These are phyloP conservation scores for Noturus placidus DNA, from an alignment of 2,113 vertebrate genomes.

Conservation along the genomic window DNA sequence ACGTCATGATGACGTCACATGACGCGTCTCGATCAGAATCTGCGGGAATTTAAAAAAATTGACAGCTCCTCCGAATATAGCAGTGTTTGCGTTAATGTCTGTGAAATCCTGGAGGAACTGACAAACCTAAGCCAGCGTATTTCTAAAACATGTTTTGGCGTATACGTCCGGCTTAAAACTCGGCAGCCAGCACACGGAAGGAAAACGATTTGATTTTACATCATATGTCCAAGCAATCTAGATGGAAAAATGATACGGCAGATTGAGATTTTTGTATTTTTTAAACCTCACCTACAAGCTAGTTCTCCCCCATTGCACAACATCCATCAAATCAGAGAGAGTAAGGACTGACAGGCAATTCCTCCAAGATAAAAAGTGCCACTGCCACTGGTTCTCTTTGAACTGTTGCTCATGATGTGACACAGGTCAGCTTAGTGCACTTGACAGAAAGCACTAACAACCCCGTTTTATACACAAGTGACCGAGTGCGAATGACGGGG, in stretches of 20 bases:
- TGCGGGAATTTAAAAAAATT: too few relatives aligned
- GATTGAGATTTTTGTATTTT: background rate
- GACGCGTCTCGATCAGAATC: too few relatives aligned
- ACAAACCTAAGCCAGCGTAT: background rate
- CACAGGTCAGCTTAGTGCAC: background rate
- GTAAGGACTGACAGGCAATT: background rate
- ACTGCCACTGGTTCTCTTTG: background rate
- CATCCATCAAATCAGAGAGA: background rate
- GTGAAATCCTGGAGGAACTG: too few relatives aligned
- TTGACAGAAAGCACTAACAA: background rate
- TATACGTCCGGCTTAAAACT: background rate
- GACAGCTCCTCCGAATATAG: too few relatives aligned
- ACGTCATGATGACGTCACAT: too few relatives aligned
- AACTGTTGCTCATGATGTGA: background rate
- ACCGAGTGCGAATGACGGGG: background rate
- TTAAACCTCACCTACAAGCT: background rate
- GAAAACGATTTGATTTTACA: background rate
- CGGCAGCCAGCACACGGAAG: background rate
- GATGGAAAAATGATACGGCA: background rate
- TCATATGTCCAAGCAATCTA: background rate
- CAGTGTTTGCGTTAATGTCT: too few relatives aligned
- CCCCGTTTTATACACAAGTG: background rate
- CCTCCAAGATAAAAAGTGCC: background rate
- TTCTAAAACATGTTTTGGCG: background rate
- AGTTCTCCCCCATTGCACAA: background rate